Evolutionary conservation across 1,140 invertebrate genomes (phyloP).

Genomic region (Drosophila serrata): DNA sequence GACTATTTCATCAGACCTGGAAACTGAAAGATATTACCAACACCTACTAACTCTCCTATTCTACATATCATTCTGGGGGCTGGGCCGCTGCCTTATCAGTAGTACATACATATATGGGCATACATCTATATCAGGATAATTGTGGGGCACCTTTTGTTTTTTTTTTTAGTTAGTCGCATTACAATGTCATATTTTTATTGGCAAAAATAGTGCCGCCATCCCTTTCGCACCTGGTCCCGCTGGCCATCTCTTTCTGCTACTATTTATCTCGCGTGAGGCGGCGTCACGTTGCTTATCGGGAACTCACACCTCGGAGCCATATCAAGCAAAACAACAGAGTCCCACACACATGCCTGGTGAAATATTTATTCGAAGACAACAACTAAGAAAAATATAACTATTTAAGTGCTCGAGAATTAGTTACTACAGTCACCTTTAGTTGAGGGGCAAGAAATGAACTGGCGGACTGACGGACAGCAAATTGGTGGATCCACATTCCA

Average conservation of each 20-base stretch:
- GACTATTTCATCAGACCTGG: conserved; percentile 24
- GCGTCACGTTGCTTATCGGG: conserved; percentile 74
- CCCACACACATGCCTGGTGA: conserved; percentile 23
- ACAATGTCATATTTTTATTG: conserved; percentile 59
- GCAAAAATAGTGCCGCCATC: conserved; percentile 16
- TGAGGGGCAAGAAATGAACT: background rate
- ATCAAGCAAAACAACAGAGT: conserved; percentile 49
- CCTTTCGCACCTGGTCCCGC: background rate
- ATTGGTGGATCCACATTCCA: conserved; percentile 28
- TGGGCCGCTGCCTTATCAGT: conserved; percentile 32
- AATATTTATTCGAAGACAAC: conserved; percentile 8
- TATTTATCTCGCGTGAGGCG: conserved; percentile 76
- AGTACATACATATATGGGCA: conserved; percentile 1
- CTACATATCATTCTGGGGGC: conserved; percentile 27
- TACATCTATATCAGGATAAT: conserved; percentile 24
- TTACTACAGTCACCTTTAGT: conserved; percentile 13
- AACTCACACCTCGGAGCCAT: conserved; percentile 51
- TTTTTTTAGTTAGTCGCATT: conserved; percentile 32
- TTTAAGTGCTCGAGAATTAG: conserved; percentile 26
- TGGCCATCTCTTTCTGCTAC: conserved; percentile 5
- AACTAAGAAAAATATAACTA: conserved; percentile 23
- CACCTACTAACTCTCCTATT: conserved; percentile 1
- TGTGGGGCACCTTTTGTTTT: conserved; percentile 12
- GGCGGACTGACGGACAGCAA: background rate
- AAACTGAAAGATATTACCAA: background rate